phyloP scores from a whole-genome alignment of 2,797 vertebrate genomes.

The Graptemys geographica region DNA sequence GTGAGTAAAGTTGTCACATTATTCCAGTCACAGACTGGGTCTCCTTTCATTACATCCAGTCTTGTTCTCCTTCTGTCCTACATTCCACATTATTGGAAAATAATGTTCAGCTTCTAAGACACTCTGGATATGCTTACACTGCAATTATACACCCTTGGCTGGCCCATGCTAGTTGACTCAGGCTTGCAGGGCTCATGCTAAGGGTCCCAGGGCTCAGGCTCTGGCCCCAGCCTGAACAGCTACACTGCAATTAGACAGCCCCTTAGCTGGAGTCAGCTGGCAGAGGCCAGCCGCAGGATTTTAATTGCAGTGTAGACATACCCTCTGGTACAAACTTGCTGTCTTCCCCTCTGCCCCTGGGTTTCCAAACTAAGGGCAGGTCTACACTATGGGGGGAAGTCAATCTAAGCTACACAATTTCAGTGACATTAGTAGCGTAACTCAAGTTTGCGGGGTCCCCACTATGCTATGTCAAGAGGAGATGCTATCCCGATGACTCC shows the following conservation, averaged over 20 bases:
- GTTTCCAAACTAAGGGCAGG: neutral
- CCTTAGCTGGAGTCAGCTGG: neutral
- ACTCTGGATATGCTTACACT: neutral
- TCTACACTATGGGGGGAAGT: too few relatives aligned
- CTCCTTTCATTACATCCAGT: neutral
- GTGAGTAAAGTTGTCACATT: neutral
- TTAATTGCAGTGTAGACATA: neutral
- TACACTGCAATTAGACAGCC: neutral
- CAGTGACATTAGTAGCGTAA: too few relatives aligned
- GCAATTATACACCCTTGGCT: neutral
- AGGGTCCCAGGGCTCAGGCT: neutral
- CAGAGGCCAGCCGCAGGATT: neutral
- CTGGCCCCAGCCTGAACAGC: neutral
- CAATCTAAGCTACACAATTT: too few relatives aligned
- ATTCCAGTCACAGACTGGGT: neutral
- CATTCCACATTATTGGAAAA: neutral
- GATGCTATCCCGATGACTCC: too few relatives aligned
- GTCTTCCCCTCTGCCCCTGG: neutral
- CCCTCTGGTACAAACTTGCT: neutral
- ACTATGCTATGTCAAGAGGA: too few relatives aligned
- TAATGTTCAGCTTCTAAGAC: neutral
- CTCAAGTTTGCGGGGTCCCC: too few relatives aligned
- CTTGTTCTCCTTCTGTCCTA: slow-evolving; percentile 7
- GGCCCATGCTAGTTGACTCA: neutral
- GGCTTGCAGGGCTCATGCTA: neutral